Evolutionary conservation across 53 echinoderm and acorn worm genomes (phyloP), one percentile per base, ranked within the genome.

Genomic region (Luidia sarsii): DNA sequence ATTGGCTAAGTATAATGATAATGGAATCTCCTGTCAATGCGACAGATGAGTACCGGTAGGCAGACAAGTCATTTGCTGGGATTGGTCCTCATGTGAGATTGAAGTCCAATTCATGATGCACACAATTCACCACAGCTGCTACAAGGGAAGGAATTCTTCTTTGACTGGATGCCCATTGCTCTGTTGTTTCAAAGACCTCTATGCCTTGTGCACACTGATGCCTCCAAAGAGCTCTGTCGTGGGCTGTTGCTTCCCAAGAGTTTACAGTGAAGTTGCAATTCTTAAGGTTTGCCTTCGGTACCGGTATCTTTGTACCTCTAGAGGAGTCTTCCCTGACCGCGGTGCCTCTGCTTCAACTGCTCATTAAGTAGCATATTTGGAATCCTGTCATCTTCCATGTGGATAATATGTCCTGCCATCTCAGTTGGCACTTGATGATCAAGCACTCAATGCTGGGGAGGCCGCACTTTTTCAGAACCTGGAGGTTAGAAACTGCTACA

Each of bases 401-500:
- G 59, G 57, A 75, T 33, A 39, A 75, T 33, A 51, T 56, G 56
- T 57, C 41, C 57, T 57, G 75, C 55, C 56, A 41, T 41, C 41
- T 41, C 41, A 41, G 41, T 41, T 41, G 41, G 41, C 41, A 41
- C 41, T 41, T 38, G 67, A 67, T 54, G 55, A 53, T 54, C 37
- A 51, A 14, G 65, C 66, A 49, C 51, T 82, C 55, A 21, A 82
- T 68, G 68, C 67, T 82, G 38, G 68, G 53, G 38, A 82, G 54
- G 39, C 75, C 56, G 7, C 57, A 75, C 80, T 80, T 80, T 22
- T 65, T 29, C 48, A 65, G 80, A 27, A 71, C 83, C 48, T 83
- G 45, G 71, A 45, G 60, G 71, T 83, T 83, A 8, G 83, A 83
- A 34, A 61, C 60, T 71, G 71, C 59, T n/a, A n/a, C n/a, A n/a